Conservation (phyloP, 2,888 invertebrate genomes). For the Ennomos fuscantarius region DNA sequence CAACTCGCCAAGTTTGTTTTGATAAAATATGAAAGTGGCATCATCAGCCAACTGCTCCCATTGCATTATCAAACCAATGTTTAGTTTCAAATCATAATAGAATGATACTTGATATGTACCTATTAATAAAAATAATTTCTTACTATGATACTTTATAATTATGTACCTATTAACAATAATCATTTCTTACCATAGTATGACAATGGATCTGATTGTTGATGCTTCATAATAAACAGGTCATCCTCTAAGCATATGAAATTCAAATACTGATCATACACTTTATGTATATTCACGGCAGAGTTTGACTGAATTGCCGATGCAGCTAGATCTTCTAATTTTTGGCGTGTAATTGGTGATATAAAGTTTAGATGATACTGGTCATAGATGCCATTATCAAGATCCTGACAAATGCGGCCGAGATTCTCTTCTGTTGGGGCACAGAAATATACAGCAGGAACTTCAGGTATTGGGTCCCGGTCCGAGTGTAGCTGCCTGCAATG, state of each 20-base stretch:
- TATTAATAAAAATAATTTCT: no score
- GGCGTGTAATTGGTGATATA: slow-evolving; percentile 96
- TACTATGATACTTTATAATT: no score
- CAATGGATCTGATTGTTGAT: slow-evolving; percentile 95
- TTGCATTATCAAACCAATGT: no score
- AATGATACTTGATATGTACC: no score
- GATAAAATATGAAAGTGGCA: no score
- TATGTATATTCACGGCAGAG: slow-evolving; percentile 96
- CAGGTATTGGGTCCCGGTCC: slow-evolving; percentile 96
- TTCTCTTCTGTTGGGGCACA: slow-evolving; percentile 98
- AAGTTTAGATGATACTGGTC: slow-evolving; percentile 98
- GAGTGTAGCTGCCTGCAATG: slow-evolving; percentile 92
- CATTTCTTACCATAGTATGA: slow-evolving; percentile 93
- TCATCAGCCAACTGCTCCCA: no score
- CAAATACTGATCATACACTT: slow-evolving; percentile 99
- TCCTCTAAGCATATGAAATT: slow-evolving; percentile 99
- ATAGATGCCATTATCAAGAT: slow-evolving; percentile 94
- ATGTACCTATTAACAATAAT: no score
- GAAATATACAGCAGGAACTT: slow-evolving; percentile 99
- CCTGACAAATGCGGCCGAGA: slow-evolving; percentile 96
- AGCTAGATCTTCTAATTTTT: slow-evolving; percentile 97
- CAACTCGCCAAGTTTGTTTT: no score
- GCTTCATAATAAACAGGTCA: slow-evolving; percentile 97
- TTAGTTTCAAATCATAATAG: no score
- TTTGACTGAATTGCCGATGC: slow-evolving; percentile 95